Percentiles rank a stretch among this genome's conserved stretches.
phyloP scores from a whole-genome alignment of 2,888 invertebrate genomes.

The Sericinus montela region DNA sequence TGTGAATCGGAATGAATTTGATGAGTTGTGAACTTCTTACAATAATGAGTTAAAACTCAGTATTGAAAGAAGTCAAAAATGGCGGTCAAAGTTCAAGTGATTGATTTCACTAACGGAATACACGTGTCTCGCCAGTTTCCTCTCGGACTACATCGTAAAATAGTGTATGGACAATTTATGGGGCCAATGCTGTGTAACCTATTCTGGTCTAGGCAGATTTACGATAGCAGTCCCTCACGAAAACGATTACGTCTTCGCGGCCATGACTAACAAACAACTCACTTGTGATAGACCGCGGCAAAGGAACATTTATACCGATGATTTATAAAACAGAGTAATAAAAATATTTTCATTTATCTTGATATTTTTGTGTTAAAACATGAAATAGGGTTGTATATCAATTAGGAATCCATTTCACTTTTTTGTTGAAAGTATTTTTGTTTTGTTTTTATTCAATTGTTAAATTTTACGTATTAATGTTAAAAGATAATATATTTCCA shows the following conservation, averaged over 20 bases:
- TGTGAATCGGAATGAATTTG: too few species aligned
- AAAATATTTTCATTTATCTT: too few species aligned
- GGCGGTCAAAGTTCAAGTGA: conserved; percentile 38
- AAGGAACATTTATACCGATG: not conserved
- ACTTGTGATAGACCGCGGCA: conserved; percentile 21
- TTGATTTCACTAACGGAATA: conserved; percentile 33
- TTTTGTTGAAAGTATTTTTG: too few species aligned
- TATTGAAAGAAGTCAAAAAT: conserved; percentile 11
- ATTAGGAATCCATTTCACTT: too few species aligned
- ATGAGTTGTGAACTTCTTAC: too few species aligned
- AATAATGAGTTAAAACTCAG: too few species aligned
- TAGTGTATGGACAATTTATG: conserved; percentile 71
- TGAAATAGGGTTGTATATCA: too few species aligned
- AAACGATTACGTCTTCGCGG: conserved; percentile 52
- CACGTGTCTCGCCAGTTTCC: conserved; percentile 47
- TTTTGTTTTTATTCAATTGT: too few species aligned
- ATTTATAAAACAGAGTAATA: not conserved
- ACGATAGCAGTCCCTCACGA: conserved; percentile 61
- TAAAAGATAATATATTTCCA: too few species aligned
- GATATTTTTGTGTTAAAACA: too few species aligned
- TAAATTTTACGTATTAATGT: too few species aligned
- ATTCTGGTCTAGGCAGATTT: conserved; percentile 67
- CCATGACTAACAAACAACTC: conserved; percentile 53
- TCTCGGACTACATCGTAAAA: conserved; percentile 67
- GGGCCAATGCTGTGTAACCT: conserved; percentile 62